Conservation (phyloP, 2,888 invertebrate genomes). For the Euproctis similis region DNA sequence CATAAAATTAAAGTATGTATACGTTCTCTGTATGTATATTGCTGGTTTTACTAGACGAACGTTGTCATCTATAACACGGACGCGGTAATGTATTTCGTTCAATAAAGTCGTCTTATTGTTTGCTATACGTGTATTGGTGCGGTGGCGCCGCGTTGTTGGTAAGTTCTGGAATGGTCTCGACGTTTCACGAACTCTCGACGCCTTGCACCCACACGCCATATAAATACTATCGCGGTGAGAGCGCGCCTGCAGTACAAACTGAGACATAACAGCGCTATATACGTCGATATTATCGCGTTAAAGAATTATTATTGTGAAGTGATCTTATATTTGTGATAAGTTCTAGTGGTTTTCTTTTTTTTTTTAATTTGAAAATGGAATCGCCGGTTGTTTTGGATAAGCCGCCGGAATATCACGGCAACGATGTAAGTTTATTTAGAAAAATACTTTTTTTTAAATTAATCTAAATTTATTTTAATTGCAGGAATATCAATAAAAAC, state of each 20-base stretch:
- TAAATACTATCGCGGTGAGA: slow-evolving; percentile 45
- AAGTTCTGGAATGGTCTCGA: slow-evolving; percentile 31
- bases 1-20: too few species aligned
- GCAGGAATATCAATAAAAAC: too few species aligned
- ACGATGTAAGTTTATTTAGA: slow-evolving; percentile 63
- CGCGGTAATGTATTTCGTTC: slow-evolving; percentile 15
- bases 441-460: too few species aligned
- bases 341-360: too few species aligned
- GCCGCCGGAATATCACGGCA: slow-evolving; percentile 75
- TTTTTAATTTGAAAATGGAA: slow-evolving; percentile 62
- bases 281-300: slow-evolving; percentile 29
- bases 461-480: too few species aligned
- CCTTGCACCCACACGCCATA: slow-evolving; percentile 38
- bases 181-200: slow-evolving; percentile 47
- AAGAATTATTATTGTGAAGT: slow-evolving; percentile 52
- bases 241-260: slow-evolving; percentile 51
- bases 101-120: slow-evolving; percentile 7
- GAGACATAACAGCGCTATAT: slow-evolving; percentile 36
- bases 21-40: too few species aligned
- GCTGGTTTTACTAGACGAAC: slow-evolving; percentile 10
- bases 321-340: slow-evolving; percentile 50
- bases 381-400: slow-evolving; percentile 78
- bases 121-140: slow-evolving; percentile 7
- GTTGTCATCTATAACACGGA: slow-evolving; percentile 10
- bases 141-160: slow-evolving; percentile 6